Base-by-base conservation (phyloP, 1,140 invertebrate genomes). In the Pantala flavescens region DNA sequence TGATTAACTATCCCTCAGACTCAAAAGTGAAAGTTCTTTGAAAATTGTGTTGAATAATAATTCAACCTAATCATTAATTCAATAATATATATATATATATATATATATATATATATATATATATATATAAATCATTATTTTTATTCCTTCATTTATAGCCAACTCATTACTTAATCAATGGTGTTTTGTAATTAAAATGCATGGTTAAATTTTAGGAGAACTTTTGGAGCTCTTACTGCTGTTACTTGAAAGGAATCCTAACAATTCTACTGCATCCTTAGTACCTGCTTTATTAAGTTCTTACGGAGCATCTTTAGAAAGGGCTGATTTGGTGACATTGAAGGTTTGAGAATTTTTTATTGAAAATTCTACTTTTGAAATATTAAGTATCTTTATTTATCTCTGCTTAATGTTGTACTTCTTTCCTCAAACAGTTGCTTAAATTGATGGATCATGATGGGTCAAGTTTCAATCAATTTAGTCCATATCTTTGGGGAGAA, bases 401-500 rank as follows among this genome's bases (percentile, higher is more conserved):
- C 24, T 70, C 49, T 9, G 14, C 71, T 49, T 73, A n/a, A 72
- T 19, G n/a, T 24, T 74, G 49, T 71, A 23, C 63, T 72, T 73
- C 70, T 24, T 71, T 73, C 63, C 55, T 70, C 70, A 75, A 76
- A 49, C 24, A 85, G 83, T 82, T 91, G 77, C 79, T 91, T 43
- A 83, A 86, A 28, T 84, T 85, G 76, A 91, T 91, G 78, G 90
- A 91, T 80, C 81, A 79, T 43, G 84, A 85, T 72, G 84, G 85
- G 79, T 80, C 76, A 78, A 86, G 86, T 75, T 84, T 92, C 16
- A 84, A 86, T 71, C 84, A 89, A 82, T 93, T 88, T 78, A 88
- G 89, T 76, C 93, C 93, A 16, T 94, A 90, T 78, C 82, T 94
- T 0, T 94, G 90, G 88, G 92, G 93, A 9, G 87, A 87, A 79